Conservation (phyloP, 2,797 vertebrate species). For the Pseudomugil tenellus region DNA sequence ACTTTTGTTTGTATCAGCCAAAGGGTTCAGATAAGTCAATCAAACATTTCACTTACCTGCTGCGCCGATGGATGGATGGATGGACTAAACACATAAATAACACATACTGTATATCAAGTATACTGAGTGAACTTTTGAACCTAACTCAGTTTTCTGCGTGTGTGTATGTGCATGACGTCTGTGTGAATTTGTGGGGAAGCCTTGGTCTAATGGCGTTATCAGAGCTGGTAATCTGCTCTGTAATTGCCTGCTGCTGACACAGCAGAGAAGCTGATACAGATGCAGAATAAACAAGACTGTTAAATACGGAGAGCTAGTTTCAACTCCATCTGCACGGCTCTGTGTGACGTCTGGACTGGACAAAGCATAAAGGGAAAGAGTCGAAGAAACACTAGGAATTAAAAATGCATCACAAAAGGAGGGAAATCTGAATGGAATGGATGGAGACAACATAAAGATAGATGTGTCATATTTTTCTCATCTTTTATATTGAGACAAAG, state of each 20-base stretch:
- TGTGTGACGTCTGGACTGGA: slow-evolving; percentile 39
- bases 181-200: slow-evolving; percentile 27
- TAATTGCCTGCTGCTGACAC: slow-evolving; percentile 70
- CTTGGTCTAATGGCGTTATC: slow-evolving; percentile 68
- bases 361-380: slow-evolving; percentile 1
- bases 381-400: background rate
- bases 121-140: background rate
- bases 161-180: background rate
- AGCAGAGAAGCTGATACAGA: slow-evolving; percentile 50
- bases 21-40: no score
- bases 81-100: background rate
- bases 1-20: no score
- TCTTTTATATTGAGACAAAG: background rate
- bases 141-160: background rate
- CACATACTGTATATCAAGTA: no score
- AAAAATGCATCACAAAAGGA: background rate
- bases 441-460: slow-evolving; percentile 1
- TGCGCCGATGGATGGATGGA: background rate
- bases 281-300: slow-evolving; percentile 60
- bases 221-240: slow-evolving; percentile 63
- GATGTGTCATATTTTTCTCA: background rate
- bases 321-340: slow-evolving; percentile 26
- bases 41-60: no score
- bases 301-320: slow-evolving; percentile 53
- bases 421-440: background rate